Conservation (phyloP, 2,797 vertebrate genomes). For the Tapera naevia region DNA sequence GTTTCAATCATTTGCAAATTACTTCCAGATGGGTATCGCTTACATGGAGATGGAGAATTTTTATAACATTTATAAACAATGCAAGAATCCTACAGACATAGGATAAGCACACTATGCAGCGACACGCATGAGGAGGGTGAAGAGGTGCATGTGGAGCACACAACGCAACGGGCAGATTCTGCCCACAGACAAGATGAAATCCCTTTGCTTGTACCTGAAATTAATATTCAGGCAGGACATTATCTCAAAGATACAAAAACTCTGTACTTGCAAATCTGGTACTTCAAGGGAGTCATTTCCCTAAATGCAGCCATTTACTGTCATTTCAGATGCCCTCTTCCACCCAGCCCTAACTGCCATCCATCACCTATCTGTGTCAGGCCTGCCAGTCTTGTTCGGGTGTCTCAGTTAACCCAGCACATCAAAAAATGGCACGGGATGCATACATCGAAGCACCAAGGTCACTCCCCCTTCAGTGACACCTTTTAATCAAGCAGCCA, state of each 20-base stretch:
- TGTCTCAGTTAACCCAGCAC: neutral
- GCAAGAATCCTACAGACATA: slow-evolving; percentile 31
- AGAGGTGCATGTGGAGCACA: neutral
- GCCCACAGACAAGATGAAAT: neutral
- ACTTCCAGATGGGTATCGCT: slow-evolving; percentile 78
- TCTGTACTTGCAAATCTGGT: neutral
- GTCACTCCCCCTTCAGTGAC: accelerated
- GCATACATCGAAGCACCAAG: accelerated
- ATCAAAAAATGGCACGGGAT: neutral
- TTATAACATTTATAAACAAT: slow-evolving; percentile 65
- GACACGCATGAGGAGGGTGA: accelerated
- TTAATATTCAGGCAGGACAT: neutral
- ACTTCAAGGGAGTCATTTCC: neutral
- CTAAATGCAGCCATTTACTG: neutral
- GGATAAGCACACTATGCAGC: neutral
- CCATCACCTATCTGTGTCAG: neutral
- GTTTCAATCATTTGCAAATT: slow-evolving; percentile 70
- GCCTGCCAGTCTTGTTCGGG: neutral
- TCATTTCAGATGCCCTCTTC: neutral
- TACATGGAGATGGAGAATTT: slow-evolving; percentile 58
- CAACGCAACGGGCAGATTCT: accelerated
- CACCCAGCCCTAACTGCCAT: too few relatives aligned
- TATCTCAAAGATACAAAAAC: neutral
- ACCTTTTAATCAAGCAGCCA: neutral
- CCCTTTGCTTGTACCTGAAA: neutral